These are phyloP conservation scores for Lamproptera curius DNA, from an alignment of 2,888 invertebrate genomes.

Conservation along the genomic window DNA sequence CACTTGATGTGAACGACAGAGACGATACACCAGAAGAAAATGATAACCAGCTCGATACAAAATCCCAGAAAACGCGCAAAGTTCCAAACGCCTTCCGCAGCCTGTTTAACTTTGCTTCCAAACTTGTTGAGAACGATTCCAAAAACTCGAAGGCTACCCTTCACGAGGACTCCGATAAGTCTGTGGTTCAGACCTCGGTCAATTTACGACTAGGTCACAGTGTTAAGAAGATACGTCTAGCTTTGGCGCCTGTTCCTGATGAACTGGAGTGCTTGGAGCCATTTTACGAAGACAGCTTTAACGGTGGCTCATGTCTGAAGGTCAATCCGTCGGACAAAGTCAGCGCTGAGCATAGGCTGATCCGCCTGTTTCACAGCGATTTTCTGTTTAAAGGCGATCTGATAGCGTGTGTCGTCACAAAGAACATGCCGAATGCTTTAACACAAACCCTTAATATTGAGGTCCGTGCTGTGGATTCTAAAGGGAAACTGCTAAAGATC, in stretches of 20 bases:
- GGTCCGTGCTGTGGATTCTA: conserved; percentile 33
- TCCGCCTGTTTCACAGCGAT: conserved; percentile 57
- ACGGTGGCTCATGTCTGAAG: conserved; percentile 72
- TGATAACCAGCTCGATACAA: conserved; percentile 2
- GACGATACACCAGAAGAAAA: background rate
- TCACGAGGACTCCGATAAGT: conserved; percentile 13
- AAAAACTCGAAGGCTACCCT: conserved; percentile 3
- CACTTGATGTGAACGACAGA: background rate
- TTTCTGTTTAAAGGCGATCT: conserved; percentile 41
- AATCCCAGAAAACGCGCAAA: conserved; percentile 15
- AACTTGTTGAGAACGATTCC: conserved; percentile 1
- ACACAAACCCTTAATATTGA: conserved; percentile 48
- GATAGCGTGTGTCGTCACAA: conserved; percentile 59
- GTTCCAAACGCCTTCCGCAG: conserved; percentile 31
- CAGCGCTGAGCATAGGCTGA: conserved; percentile 33
- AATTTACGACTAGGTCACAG: conserved; percentile 35
- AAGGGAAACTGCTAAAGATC: conserved; percentile 26
- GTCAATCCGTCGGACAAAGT: conserved; percentile 52
- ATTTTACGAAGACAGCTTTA: conserved; percentile 62
- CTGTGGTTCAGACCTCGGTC: conserved; percentile 38
- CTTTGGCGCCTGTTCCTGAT: conserved; percentile 37
- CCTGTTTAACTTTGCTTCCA: conserved; percentile 25
- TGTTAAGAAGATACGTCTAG: conserved; percentile 29
- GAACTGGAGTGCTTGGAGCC: conserved; percentile 53
- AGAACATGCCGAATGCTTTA: conserved; percentile 32